These are phyloP conservation scores for Carduelis carduelis DNA, from an alignment of 2,797 vertebrate genomes.

Conservation along the genomic window DNA sequence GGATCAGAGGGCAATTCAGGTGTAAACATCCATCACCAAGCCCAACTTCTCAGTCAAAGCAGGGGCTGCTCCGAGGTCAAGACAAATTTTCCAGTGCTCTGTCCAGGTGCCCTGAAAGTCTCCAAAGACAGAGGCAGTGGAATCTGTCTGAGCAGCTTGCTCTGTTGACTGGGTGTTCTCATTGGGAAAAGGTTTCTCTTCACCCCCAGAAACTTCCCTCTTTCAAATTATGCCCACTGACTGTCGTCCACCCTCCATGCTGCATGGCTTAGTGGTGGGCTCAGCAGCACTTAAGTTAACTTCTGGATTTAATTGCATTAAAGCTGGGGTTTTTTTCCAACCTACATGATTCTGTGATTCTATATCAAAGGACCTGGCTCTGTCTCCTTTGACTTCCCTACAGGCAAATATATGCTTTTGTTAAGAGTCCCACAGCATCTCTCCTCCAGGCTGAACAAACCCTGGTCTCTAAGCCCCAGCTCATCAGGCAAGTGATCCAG, in stretches of 20 bases:
- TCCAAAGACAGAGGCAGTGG: neutral
- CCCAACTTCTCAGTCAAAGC: neutral
- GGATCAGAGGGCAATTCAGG: neutral
- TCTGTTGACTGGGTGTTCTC: fast-evolving
- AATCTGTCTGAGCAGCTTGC: neutral
- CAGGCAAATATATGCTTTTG: fast-evolving
- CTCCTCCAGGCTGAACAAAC: neutral
- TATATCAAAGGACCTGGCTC: fast-evolving
- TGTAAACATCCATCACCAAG: neutral
- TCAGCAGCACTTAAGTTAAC: neutral
- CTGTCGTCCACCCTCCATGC: fast-evolving
- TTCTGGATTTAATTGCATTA: neutral
- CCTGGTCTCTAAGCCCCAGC: neutral
- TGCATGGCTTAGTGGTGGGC: neutral
- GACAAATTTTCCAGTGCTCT: neutral
- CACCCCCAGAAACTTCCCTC: neutral
- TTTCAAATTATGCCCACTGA: neutral
- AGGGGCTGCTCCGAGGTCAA: neutral
- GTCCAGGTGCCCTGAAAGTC: neutral
- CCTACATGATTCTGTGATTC: neutral
- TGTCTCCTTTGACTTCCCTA: neutral
- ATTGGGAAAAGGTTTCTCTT: neutral
- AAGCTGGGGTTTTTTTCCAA: neutral
- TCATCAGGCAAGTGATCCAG: neutral
- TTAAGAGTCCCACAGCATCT: neutral